Conservation (phyloP, 2,113 vertebrate genomes). For the Bostrychus sinensis region DNA sequence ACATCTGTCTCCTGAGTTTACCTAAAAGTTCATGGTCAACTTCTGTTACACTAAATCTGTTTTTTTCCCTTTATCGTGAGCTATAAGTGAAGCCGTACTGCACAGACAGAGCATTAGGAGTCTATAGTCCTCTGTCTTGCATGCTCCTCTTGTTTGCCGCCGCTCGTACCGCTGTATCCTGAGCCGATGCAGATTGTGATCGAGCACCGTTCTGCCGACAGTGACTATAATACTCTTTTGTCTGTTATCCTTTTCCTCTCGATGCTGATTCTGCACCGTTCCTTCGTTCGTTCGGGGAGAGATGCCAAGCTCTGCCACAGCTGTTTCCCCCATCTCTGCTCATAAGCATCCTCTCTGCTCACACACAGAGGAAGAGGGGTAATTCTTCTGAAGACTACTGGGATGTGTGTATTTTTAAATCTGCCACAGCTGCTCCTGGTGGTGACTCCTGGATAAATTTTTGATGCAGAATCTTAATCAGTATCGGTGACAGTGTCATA, state of each 20-base stretch:
- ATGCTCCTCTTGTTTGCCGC: slow-evolving; percentile 3
- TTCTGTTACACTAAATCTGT: too few species aligned
- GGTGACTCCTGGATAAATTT: slow-evolving; percentile 21
- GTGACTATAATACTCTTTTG: slow-evolving; percentile 42
- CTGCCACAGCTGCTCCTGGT: slow-evolving; percentile 1
- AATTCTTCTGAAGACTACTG: slow-evolving; percentile 46
- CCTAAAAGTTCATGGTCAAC: too few species aligned
- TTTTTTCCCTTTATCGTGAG: too few species aligned
- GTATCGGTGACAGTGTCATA: slow-evolving; percentile 63
- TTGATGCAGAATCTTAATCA: slow-evolving; percentile 62
- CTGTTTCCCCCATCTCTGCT: slow-evolving; percentile 66
- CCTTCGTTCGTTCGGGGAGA: slow-evolving; percentile 2
- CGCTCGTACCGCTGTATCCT: slow-evolving; percentile 10
- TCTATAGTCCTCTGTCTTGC: background rate
- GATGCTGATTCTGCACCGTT: slow-evolving; percentile 67
- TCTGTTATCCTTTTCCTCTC: slow-evolving; percentile 49
- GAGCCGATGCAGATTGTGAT: slow-evolving; percentile 15
- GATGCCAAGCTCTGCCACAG: slow-evolving; percentile 56
- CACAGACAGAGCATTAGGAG: background rate
- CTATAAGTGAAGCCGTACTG: too few species aligned
- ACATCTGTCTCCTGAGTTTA: too few species aligned
- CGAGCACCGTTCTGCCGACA: slow-evolving; percentile 21
- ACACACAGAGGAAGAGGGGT: slow-evolving; percentile 51
- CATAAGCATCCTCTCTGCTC: slow-evolving; percentile 65
- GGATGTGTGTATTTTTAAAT: slow-evolving; percentile 26